Percentiles rank a stretch among this genome's conserved stretches.
Evolutionary conservation across 2,888 invertebrate species (phyloP).

Genomic region (Unio pictorum): DNA sequence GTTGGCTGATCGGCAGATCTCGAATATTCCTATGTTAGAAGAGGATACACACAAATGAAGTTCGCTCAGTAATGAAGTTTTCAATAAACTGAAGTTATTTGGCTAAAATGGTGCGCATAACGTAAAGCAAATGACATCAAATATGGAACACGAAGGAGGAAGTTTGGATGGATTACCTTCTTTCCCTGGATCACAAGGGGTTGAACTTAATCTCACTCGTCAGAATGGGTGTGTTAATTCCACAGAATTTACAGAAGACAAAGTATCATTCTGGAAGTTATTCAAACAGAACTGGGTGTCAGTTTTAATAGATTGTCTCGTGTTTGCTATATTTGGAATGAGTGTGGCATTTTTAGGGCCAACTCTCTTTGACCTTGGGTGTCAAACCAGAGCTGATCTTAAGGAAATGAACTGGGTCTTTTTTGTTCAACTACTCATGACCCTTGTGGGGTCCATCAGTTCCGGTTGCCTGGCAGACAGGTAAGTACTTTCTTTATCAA

Average conservation of each 20-base stretch:
- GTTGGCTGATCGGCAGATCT: too few species aligned
- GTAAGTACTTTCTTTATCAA: conserved; percentile 54
- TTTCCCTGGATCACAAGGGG: too few species aligned
- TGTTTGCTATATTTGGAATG: conserved; percentile 74
- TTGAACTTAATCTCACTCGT: too few species aligned
- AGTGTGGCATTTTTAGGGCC: conserved; percentile 74
- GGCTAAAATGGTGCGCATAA: too few species aligned
- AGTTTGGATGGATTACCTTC: too few species aligned
- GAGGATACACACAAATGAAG: too few species aligned
- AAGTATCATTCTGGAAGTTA: conserved; percentile 64
- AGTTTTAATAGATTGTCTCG: conserved; percentile 71
- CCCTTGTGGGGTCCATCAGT: conserved; percentile 72
- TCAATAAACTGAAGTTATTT: too few species aligned
- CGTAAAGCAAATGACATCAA: too few species aligned
- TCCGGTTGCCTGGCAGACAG: conserved; percentile 71
- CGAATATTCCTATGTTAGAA: too few species aligned
- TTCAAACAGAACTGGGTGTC: conserved; percentile 70
- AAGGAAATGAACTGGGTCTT: conserved; percentile 73
- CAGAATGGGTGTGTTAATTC: too few species aligned
- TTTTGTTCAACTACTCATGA: conserved; percentile 72
- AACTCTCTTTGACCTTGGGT: conserved; percentile 72
- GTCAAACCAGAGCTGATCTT: conserved; percentile 71
- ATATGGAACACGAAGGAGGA: too few species aligned
- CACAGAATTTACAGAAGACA: conserved; percentile 23
- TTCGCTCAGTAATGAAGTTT: too few species aligned